Percentiles rank a stretch among this genome's conserved stretches.
phyloP scores from a whole-genome alignment of 2,888 invertebrate genomes.

The Chymomyza fuscimana region DNA sequence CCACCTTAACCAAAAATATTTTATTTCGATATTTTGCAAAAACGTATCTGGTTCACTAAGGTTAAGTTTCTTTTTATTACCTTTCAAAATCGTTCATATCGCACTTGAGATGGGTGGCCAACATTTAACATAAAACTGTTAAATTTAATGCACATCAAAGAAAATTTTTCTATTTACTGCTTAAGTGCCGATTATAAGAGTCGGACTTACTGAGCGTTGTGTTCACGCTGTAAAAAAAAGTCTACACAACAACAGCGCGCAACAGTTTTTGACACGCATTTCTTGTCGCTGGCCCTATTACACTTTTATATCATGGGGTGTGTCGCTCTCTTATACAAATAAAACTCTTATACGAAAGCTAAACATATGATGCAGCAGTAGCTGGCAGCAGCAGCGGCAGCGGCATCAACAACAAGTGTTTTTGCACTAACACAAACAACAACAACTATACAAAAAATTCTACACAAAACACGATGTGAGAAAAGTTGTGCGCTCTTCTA shows the following conservation, averaged over 20 bases:
- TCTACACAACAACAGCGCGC: constrained; percentile 44
- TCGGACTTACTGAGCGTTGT: background rate
- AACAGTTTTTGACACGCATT: constrained; percentile 43
- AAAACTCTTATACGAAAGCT: background rate
- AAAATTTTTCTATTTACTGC: constrained; percentile 21
- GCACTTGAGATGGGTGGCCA: no score
- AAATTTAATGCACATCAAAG: background rate
- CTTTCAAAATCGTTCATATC: no score
- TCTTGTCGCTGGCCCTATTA: constrained; percentile 8
- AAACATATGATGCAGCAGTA: constrained; percentile 13
- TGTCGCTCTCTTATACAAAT: constrained; percentile 11
- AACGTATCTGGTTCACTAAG: no score
- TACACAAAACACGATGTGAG: background rate
- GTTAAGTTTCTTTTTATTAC: no score
- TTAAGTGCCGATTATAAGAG: constrained; percentile 31
- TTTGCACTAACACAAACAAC: constrained; percentile 13
- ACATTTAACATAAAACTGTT: no score
- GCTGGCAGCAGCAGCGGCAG: constrained; percentile 24
- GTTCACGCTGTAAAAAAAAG: constrained; percentile 5
- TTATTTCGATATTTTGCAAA: no score
- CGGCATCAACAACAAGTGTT: constrained; percentile 65
- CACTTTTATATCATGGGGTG: constrained; percentile 44
- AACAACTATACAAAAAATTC: background rate
- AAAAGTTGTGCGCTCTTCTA: background rate
- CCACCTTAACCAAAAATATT: no score